Conservation (phyloP, 2,797 vertebrate species). For the Phoebastria nigripes region DNA sequence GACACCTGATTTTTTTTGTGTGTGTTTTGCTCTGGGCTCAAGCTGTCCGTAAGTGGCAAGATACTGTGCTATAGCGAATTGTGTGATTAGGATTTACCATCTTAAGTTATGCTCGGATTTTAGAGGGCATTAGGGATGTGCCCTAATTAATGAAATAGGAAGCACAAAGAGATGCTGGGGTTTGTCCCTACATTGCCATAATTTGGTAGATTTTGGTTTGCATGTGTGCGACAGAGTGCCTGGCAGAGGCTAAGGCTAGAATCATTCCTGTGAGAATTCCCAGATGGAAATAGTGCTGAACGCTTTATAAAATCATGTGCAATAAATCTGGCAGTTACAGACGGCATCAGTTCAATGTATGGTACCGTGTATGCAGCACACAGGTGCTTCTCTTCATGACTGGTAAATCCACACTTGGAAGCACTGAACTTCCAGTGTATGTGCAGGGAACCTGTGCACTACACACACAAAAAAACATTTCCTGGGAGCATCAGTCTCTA, state of each 20-base stretch:
- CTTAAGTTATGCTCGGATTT: not conserved
- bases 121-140: not conserved
- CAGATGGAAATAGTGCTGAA: not conserved
- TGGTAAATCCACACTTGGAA: not conserved
- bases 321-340: not conserved
- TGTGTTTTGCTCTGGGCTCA: not conserved
- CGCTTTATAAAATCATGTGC: not conserved
- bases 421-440: not conserved
- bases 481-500: not conserved
- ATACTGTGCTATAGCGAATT: not conserved
- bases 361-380: fast-evolving
- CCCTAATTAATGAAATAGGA: not conserved
- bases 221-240: not conserved
- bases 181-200: not conserved
- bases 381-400: not conserved
- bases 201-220: not conserved
- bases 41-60: not conserved
- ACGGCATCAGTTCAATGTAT: not conserved
- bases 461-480: not conserved
- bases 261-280: not conserved
- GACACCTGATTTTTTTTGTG: not conserved
- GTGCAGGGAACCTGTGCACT: not conserved
- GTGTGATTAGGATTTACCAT: not conserved
- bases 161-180: not conserved
- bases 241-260: not conserved